Evolutionary conservation across 2,113 vertebrate species (phyloP).

Genomic region (Dermatemys mawii): DNA sequence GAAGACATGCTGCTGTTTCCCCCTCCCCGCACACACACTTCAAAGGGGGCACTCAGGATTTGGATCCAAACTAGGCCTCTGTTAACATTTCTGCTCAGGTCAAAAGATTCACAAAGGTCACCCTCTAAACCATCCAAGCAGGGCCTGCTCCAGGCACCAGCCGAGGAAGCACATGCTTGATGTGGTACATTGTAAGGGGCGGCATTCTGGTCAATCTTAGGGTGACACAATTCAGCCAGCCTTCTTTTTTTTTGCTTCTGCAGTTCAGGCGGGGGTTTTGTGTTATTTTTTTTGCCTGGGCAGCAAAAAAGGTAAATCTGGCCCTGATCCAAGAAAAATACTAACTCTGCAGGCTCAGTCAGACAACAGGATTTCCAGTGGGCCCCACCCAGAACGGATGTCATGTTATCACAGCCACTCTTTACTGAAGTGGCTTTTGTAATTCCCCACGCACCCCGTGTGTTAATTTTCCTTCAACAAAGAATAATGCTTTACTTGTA

Average conservation of each 20-base stretch:
- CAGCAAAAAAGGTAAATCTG: no score
- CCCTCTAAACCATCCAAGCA: not conserved
- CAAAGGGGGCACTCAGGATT: not conserved
- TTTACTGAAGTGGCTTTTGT: not conserved
- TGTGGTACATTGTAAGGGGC: no score
- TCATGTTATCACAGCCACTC: not conserved
- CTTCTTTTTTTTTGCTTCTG: no score
- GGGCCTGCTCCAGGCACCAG: no score
- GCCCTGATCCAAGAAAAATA: not conserved
- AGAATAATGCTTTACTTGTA: not conserved
- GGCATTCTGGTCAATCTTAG: no score
- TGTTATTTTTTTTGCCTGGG: no score
- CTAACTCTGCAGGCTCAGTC: not conserved
- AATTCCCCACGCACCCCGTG: not conserved
- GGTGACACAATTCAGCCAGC: no score
- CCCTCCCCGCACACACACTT: no score
- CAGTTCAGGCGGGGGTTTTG: no score
- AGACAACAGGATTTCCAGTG: not conserved
- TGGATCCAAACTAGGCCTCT: not conserved
- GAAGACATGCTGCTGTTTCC: not conserved
- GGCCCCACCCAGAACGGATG: not conserved
- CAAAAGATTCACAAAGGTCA: not conserved
- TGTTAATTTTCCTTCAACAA: not conserved
- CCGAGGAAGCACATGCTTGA: no score
- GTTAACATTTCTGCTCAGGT: not conserved